These are phyloP conservation scores for Cydia splendana DNA, from an alignment of 1,140 invertebrate genomes.

Conservation along the genomic window DNA sequence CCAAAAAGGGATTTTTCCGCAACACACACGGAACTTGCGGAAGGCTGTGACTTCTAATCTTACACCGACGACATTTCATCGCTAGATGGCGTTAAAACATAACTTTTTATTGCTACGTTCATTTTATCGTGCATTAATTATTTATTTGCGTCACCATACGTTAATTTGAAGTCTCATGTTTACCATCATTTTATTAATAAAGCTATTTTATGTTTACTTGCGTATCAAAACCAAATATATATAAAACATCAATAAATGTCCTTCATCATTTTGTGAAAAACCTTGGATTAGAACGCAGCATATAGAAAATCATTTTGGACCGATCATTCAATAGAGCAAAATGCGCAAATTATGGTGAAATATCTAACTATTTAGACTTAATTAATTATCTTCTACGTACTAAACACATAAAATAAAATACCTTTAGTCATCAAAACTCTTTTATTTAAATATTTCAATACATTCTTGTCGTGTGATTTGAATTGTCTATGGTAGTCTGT, in stretches of 20 bases:
- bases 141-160: neutral
- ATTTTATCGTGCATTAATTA: slow-evolving; percentile 39
- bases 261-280: slow-evolving; percentile 27
- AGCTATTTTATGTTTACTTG: neutral
- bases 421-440: slow-evolving; percentile 21
- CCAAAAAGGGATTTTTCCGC: slow-evolving; percentile 81
- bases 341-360: neutral
- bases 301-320: slow-evolving; percentile 38
- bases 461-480: slow-evolving; percentile 18
- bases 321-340: neutral
- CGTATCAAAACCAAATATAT: neutral
- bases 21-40: slow-evolving; percentile 78
- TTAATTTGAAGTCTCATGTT: neutral
- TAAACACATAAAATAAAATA: neutral
- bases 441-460: slow-evolving; percentile 30
- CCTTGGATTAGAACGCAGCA: slow-evolving; percentile 51
- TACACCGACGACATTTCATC: slow-evolving; percentile 66
- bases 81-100: slow-evolving; percentile 65
- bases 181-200: neutral
- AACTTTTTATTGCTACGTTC: slow-evolving; percentile 53
- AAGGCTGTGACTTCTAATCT: slow-evolving; percentile 79
- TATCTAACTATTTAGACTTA: neutral
- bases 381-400: neutral
- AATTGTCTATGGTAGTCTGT: slow-evolving; percentile 26
- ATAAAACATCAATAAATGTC: no score